Evolutionary conservation across 2,113 vertebrate genomes (phyloP).

Genomic region (Python bivittatus): DNA sequence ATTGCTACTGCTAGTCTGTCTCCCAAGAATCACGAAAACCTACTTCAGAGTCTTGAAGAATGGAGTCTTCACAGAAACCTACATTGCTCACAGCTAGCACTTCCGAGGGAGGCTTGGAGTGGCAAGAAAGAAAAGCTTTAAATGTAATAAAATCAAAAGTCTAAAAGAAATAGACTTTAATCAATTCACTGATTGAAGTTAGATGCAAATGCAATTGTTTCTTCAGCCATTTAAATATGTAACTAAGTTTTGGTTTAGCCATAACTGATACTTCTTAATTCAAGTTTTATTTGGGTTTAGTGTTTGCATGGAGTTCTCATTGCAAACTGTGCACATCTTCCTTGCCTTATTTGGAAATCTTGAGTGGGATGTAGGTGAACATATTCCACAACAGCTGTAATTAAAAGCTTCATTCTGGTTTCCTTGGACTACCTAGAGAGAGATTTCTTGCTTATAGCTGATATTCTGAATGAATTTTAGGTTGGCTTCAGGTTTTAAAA

Average conservation of each 20-base stretch:
- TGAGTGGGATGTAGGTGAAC: neutral
- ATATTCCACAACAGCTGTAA: slow-evolving; percentile 4
- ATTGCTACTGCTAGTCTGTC: neutral
- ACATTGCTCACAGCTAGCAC: neutral
- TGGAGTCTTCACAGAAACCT: neutral
- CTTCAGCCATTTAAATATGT: neutral
- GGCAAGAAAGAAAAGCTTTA: neutral
- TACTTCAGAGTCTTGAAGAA: neutral
- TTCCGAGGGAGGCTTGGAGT: neutral
- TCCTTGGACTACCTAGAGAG: slow-evolving; percentile 24
- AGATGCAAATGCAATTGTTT: neutral
- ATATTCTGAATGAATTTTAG: neutral
- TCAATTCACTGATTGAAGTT: neutral
- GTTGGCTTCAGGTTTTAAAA: slow-evolving; percentile 18
- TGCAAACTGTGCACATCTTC: neutral
- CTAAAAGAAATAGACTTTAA: neutral
- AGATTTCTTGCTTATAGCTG: slow-evolving; percentile 6
- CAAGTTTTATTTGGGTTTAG: neutral
- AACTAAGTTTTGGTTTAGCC: neutral
- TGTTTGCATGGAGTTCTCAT: neutral
- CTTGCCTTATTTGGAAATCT: neutral
- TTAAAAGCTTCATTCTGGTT: slow-evolving; percentile 11
- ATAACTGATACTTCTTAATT: neutral
- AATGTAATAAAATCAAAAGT: neutral
- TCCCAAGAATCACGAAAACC: neutral